Evolutionary conservation across 2,113 vertebrate genomes (phyloP), one percentile per base, ranked within the genome.

Genomic region (Periophthalmodon schlosseri): DNA sequence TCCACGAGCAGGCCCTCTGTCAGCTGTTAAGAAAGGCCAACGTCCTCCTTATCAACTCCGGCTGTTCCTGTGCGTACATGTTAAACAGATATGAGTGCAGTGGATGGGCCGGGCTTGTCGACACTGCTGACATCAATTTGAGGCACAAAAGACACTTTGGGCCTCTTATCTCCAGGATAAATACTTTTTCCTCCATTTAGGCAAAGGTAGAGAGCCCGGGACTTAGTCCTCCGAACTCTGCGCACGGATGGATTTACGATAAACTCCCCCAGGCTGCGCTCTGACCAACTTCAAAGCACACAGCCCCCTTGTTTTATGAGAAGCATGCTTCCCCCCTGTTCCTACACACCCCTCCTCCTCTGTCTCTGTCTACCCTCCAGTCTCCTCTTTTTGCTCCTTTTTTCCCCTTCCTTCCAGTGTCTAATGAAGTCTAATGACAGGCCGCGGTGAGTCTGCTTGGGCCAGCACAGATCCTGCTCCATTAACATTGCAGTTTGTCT

Each of bases 351-450:
- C 69, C 61, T 73, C 74, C 72, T 68, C 85, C 80, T 84, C 74
- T 79, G 71, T 81, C 82, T 81, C 81, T 56, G 52, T 78, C 70
- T 44, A 80, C 70, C 78, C 76, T 56, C 69, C 64, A 60, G 47
- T 81, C 71, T 83, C 85, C 75, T 81, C 69, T 79, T 79, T 82
- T 77, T 81, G 69, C 71, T 12, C 54, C 66, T 49, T 28, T 58
- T 68, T 50, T 70, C 16, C 33, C 0, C 39, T 23, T 34, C 6
- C 72, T 68, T 66, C 50, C 76, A 28, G 64, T 47, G 66, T 85
- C 88, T 93, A 93, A 92, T 92, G 91, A 93, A 90, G 86, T 78
- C 84, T 94, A 93, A 93, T 94, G 91, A 94, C 91, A 93, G 91
- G 87, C 90, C 86, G 69, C 66, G 74, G 73, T 60, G 78, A 81